These are phyloP conservation scores for Cryptocheilus praepositus DNA, from an alignment of 2,888 invertebrate genomes.

Conservation along the genomic window DNA sequence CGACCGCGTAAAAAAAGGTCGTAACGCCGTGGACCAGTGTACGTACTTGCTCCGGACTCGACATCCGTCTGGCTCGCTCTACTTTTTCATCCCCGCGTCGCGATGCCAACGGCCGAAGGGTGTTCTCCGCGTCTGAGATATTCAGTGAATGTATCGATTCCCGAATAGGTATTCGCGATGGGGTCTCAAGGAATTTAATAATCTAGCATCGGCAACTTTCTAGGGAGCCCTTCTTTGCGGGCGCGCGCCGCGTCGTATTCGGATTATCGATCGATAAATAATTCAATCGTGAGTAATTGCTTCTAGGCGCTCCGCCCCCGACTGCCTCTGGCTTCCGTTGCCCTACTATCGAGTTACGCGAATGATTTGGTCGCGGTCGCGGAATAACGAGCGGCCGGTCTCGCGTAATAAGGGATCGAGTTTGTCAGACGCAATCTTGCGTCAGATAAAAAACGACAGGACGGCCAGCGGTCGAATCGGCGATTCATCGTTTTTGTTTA, in stretches of 20 bases:
- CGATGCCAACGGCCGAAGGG: conserved; percentile 39
- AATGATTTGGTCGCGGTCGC: neutral
- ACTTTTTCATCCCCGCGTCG: neutral
- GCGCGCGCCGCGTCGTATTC: conserved; percentile 50
- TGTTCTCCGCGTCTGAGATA: conserved; percentile 67
- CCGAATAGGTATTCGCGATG: conserved; percentile 71
- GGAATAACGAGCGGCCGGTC: too few relatives aligned
- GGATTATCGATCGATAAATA: conserved; percentile 64
- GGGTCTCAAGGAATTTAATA: conserved; percentile 74
- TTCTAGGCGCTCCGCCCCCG: conserved; percentile 18
- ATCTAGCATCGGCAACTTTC: conserved; percentile 72
- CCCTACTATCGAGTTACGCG: conserved; percentile 3
- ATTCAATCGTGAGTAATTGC: conserved; percentile 64
- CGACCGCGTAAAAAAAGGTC: too few relatives aligned
- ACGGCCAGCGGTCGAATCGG: too few relatives aligned
- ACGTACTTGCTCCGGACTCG: too few relatives aligned
- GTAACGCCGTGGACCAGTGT: too few relatives aligned
- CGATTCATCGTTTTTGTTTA: too few relatives aligned
- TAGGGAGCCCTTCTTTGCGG: conserved; percentile 60
- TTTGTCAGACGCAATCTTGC: too few relatives aligned
- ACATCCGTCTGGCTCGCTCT: too few relatives aligned
- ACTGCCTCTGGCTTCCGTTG: neutral
- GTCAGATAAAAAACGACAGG: too few relatives aligned
- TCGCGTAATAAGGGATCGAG: too few relatives aligned
- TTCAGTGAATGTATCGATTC: conserved; percentile 74